Evolutionary conservation across 2,113 vertebrate genomes (phyloP).

Genomic region (Genyomyrus donnyi): DNA sequence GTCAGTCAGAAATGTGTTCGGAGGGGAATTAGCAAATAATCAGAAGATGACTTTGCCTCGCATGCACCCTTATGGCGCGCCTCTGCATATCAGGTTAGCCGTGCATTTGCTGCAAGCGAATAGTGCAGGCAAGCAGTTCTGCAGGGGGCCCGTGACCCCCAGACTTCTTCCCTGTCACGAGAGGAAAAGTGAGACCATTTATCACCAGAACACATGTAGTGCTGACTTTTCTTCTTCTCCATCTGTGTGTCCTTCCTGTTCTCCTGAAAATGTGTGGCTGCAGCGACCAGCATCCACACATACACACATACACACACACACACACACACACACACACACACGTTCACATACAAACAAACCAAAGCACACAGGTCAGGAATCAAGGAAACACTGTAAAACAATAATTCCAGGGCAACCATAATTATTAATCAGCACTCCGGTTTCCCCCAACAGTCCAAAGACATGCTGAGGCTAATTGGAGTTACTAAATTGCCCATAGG

Average conservation of each 20-base stretch:
- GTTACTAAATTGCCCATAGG: too few relatives aligned
- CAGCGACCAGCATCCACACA: neutral
- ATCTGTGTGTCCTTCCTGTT: constrained; percentile 37
- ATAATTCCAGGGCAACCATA: neutral
- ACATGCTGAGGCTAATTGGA: too few relatives aligned
- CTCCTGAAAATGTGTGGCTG: neutral
- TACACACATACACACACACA: too few relatives aligned
- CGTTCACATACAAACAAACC: neutral
- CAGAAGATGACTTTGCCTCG: neutral
- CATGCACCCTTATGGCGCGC: neutral
- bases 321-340: neutral
- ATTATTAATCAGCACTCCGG: neutral
- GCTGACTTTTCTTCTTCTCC: constrained; percentile 61
- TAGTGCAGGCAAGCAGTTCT: constrained; percentile 61
- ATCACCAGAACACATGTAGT: constrained; percentile 51
- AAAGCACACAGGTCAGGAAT: neutral
- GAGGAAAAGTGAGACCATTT: constrained; percentile 66
- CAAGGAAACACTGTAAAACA: neutral
- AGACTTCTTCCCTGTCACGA: constrained; percentile 60
- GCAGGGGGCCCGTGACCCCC: constrained; percentile 51
- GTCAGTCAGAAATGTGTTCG: neutral
- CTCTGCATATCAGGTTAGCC: constrained; percentile 58
- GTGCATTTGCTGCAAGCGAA: constrained; percentile 63
- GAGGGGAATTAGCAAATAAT: neutral
- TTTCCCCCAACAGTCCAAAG: too few relatives aligned